Evolutionary conservation across 1,140 invertebrate species (phyloP), one percentile per base, ranked within the genome.

Genomic region (Adoxophyes honmai): DNA sequence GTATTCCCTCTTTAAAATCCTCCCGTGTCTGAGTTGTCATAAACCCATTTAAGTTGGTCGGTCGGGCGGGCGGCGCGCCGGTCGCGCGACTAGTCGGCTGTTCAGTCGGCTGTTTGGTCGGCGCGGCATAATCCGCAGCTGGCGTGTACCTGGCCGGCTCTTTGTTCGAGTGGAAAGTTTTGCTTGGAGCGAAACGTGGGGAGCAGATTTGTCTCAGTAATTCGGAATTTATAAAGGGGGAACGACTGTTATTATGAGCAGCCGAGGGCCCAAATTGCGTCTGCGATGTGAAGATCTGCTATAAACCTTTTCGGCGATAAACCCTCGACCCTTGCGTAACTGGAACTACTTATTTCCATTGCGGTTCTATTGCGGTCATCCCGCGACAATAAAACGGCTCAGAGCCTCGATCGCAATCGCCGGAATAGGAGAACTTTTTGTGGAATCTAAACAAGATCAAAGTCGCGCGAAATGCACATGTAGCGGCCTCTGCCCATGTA

Each of bases 121-220:
- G 60, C 52, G 62, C 59, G 61, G 60, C 62, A 64, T 83, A 83
- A 81, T 80, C 78, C 73, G 70, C 80, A 81, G 78, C 77, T 77
- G 83, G 62, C 81, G 73, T 75, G 57, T 87, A 82, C 81, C 83
- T 85, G 76, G 59, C 57, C 66, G 68, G 71, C 66, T 81, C 82
- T 86, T 85, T 82, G 83, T 81, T 75, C 73, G 68, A 69, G 68
- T 75, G 77, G 76, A 82, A 85, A 78, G 72, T 81, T 85, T 78
- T 59, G 66, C 63, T 52, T 42, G 53, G 54, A 55, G 48, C 35
- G 7, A 37, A 52, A 14, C 39, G 38, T 52, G 38, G 35, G 39
- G 55, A 73, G 72, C 66, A 68, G 76, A 83, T 83, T 85, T 79
- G 78, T 84, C 74, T 68, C 71, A 64, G 58, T 70, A 60, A 55